These are phyloP conservation scores for Thomomys bottae DNA, from an alignment of 2,113 vertebrate species.

Conservation along the genomic window DNA sequence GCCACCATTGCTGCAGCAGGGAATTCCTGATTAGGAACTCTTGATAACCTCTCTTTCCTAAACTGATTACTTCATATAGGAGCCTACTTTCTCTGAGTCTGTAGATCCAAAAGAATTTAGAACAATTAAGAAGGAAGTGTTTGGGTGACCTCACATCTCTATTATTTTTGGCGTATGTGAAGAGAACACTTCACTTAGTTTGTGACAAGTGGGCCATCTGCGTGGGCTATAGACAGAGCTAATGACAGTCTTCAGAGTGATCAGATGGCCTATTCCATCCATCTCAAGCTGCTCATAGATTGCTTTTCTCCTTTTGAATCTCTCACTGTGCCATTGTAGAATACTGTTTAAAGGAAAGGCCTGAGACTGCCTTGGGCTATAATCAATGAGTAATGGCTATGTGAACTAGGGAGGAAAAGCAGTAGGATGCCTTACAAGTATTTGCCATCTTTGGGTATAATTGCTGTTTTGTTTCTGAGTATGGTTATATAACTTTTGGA, in stretches of 20 bases:
- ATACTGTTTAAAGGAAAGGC: neutral
- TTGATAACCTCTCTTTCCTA: slow-evolving; percentile 57
- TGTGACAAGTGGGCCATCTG: neutral
- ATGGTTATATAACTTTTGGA: neutral
- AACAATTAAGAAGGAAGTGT: neutral
- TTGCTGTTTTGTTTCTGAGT: neutral
- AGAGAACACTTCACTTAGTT: neutral
- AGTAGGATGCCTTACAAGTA: neutral
- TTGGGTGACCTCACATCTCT: neutral
- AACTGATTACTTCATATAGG: neutral
- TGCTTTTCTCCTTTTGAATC: neutral
- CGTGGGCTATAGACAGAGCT: neutral
- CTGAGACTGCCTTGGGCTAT: neutral
- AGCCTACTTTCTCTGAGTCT: neutral
- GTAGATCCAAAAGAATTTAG: neutral
- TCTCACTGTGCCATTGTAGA: neutral
- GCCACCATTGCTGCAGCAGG: slow-evolving; percentile 58
- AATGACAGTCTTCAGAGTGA: neutral
- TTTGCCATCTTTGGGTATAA: slow-evolving; percentile 26
- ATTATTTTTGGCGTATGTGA: neutral
- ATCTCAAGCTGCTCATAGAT: neutral
- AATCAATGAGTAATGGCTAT: neutral
- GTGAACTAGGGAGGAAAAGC: neutral
- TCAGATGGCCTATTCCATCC: neutral
- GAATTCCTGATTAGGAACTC: slow-evolving; percentile 40